phyloP scores from a whole-genome alignment of 2,113 vertebrate species.

The Zingel zingel region DNA sequence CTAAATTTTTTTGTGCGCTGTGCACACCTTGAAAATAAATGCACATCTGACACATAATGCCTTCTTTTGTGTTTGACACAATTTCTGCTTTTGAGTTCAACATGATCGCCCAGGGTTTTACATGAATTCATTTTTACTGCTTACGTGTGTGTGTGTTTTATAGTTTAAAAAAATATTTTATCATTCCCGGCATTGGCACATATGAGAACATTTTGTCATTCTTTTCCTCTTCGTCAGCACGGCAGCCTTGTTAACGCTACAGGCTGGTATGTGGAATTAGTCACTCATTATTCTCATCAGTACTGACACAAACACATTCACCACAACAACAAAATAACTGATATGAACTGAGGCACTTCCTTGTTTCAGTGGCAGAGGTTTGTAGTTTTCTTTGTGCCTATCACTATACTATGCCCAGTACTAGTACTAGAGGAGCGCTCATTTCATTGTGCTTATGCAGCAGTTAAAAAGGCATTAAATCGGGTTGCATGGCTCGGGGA shows the following conservation, averaged over 20 bases:
- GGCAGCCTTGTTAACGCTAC: slow-evolving; percentile 67
- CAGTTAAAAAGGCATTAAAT: slow-evolving; percentile 51
- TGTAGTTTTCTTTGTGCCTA: slow-evolving; percentile 58
- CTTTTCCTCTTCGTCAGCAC: slow-evolving; percentile 54
- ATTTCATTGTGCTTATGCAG: slow-evolving; percentile 55
- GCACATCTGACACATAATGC: slow-evolving; percentile 60
- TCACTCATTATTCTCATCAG: slow-evolving; percentile 76
- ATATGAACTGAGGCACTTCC: slow-evolving; percentile 62
- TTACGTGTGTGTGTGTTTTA: slow-evolving; percentile 30
- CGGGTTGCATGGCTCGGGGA: slow-evolving; percentile 49
- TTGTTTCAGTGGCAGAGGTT: slow-evolving; percentile 63
- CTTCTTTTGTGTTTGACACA: slow-evolving; percentile 69
- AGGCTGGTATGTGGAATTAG: slow-evolving; percentile 74
- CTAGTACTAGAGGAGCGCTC: slow-evolving; percentile 11
- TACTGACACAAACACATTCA: slow-evolving; percentile 62
- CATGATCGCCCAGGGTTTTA: slow-evolving; percentile 37
- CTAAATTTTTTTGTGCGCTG: slow-evolving; percentile 47
- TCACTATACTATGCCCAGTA: slow-evolving; percentile 25
- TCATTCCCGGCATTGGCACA: slow-evolving; percentile 47
- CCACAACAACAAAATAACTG: slow-evolving; percentile 35
- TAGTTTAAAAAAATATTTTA: slow-evolving; percentile 30
- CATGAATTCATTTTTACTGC: slow-evolving; percentile 37
- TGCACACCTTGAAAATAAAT: slow-evolving; percentile 73
- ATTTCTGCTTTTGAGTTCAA: slow-evolving; percentile 54
- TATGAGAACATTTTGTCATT: slow-evolving; percentile 70